Base-by-base conservation (phyloP, 2,113 vertebrate genomes). In the Phrynocephalus versicolor region DNA sequence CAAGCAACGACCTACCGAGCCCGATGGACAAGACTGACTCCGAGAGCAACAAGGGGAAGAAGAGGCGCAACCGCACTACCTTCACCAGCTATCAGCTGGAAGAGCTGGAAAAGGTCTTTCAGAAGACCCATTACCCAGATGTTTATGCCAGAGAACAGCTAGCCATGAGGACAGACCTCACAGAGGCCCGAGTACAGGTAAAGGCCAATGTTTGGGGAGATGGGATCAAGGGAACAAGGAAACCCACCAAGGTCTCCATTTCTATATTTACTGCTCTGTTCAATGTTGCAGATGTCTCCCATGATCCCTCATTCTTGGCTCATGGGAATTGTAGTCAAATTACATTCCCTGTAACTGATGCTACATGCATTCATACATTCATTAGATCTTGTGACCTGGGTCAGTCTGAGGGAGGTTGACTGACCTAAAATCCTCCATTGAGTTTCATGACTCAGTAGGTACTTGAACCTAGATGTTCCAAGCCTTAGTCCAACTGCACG, bases 41-140 rank as follows among this genome's bases (percentile, higher is more conserved):
- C 0, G 98, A 99, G 91, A 99, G 97, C 95, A 99, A 98, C 97
- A 99, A 99, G 91, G 98, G 98, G 93, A 99, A 99, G 87, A 99
- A 99, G 93, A 93, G 98, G 27, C 96, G 99, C 87, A 99, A 99
- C 94, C 97, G 99, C 75, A 99, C 99, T n/a, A 99, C 99, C 91
- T 99, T 99, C 95, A 99, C 99, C 0, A 99, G 98, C 88, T 99
- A 99, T 95, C 99, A 99, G 93, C 95, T 99, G 92, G 99, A 99
- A 88, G 99, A 99, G 94, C 96, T 99, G 95, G 99, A 99, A 95
- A 99, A 99, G 88, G 98, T 99, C 93, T 99, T 99, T 94, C 99
- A 99, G 96, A 99, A 99, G 96, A 99, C 99, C 6, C 99, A 99
- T 95, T 99, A 99, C 91, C 99, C 99, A 0, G 99, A 99, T 0